phyloP scores from a whole-genome alignment of 2,113 vertebrate species.

The Jacana jacana region DNA sequence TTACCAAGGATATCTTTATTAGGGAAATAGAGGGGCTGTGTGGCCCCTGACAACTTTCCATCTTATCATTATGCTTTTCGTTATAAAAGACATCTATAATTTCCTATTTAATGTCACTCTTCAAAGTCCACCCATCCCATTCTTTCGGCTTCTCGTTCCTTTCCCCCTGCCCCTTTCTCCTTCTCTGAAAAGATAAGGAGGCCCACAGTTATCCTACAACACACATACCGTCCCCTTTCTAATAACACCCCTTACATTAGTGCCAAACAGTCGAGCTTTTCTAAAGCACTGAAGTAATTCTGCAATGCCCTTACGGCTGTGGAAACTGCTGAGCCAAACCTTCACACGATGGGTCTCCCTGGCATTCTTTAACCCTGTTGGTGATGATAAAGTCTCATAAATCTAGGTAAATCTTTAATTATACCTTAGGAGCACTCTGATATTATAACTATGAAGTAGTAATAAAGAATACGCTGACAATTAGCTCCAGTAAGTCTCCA shows the following conservation, averaged over 20 bases:
- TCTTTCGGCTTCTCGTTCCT: background rate
- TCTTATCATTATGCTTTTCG: background rate
- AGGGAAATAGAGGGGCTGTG: background rate
- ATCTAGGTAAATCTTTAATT: slow-evolving; percentile 79
- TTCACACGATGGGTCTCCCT: slow-evolving; percentile 69
- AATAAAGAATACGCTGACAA: slow-evolving; percentile 73
- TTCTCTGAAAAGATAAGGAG: background rate
- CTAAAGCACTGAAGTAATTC: slow-evolving; percentile 70
- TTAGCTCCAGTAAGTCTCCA: slow-evolving; percentile 57
- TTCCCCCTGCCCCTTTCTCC: background rate
- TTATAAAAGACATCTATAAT: background rate
- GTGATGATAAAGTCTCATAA: slow-evolving; percentile 77
- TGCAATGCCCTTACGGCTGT: slow-evolving; percentile 52
- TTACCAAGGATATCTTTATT: background rate
- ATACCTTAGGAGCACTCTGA: slow-evolving; percentile 62
- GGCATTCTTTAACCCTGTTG: slow-evolving; percentile 77
- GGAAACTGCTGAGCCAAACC: slow-evolving; percentile 76
- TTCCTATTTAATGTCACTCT: background rate
- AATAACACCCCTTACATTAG: slow-evolving; percentile 61
- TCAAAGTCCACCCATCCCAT: background rate
- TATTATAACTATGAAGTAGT: slow-evolving; percentile 67
- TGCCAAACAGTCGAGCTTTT: slow-evolving; percentile 45
- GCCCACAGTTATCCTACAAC: background rate
- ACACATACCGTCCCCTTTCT: slow-evolving; percentile 40
- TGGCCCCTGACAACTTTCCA: background rate